Base-by-base conservation (phyloP, 2,797 vertebrate genomes). In the Nyctibius grandis region DNA sequence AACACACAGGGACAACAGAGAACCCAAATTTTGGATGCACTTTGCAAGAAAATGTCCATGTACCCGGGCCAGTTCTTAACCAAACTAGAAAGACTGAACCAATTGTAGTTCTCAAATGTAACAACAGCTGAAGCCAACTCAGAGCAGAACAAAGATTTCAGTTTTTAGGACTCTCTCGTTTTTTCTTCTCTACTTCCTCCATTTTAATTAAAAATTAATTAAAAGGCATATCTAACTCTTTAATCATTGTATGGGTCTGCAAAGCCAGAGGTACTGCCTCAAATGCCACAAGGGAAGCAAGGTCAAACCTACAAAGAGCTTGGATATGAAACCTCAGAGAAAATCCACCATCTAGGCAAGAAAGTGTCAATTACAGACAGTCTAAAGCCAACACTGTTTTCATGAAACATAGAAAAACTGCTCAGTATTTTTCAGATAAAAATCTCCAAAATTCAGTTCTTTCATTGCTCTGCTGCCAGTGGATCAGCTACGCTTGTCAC, bases 191-290 rank as follows among this genome's bases (percentile, higher is more conserved):
- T 10, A 11, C 14, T 85, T 85, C 65, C 54, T 81, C 21, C 10
- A 6, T 75, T 81, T 85, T 80, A 85, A 95, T 91, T 65, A 96
- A 96, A 94, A 91, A 89, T 86, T 81, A 81, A 95, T 94, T 69
- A 91, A 92, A 96, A 93, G 61, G 42, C 69, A 72, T 68, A 88
- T 84, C 61, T 61, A 93, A 81, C 16, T 78, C 85, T 91, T 95
- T 95, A 78, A 69, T 88, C 69, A 86, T 60, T 53, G 34, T 25
- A 72, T 1, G 1, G 40, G 29, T 72, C 69, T 93, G 73, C 73
- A 94, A 88, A 85, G 73, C 54, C 69, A 42, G 80, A 82, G 70
- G 89, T 89, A 69, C 67, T 75, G 63, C 65, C 51, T 78, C 29
- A 85, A 70, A 78, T 36, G 23, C 36, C 50, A 51, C 38, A 65